Evolutionary conservation across 2,797 vertebrate species (phyloP).

Genomic region (Tenualosa ilisha): DNA sequence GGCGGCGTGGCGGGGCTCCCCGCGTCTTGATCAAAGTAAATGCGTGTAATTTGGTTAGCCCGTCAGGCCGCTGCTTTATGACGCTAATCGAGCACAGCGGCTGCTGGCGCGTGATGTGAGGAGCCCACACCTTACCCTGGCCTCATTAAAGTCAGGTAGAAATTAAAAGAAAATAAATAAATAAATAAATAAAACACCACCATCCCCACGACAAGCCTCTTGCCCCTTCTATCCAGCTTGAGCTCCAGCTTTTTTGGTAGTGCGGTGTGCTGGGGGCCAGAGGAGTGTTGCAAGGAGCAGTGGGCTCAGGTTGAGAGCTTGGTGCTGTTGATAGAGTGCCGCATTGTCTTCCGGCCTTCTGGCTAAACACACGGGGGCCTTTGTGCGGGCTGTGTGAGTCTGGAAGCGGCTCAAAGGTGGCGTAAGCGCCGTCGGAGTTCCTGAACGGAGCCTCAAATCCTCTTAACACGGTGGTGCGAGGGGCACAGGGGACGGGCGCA

Average conservation of each 20-base stretch:
- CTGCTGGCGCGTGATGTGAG: slow-evolving; percentile 68
- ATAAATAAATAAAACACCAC: slow-evolving; percentile 35
- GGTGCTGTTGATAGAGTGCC: background rate
- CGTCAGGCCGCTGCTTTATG: slow-evolving; percentile 74
- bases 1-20: slow-evolving; percentile 80
- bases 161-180: slow-evolving; percentile 34
- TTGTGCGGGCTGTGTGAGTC: background rate
- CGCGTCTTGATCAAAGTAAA: slow-evolving; percentile 96
- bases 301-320: background rate
- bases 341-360: background rate
- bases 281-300: background rate
- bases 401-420: slow-evolving; percentile 14
- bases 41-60: slow-evolving; percentile 93
- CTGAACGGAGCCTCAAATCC: slow-evolving; percentile 58
- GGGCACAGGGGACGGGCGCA: slow-evolving; percentile 28
- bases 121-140: slow-evolving; percentile 70
- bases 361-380: background rate
- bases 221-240: background rate
- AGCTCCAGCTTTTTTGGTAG: background rate
- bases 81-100: slow-evolving; percentile 77
- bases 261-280: background rate
- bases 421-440: slow-evolving; percentile 17
- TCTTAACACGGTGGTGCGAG: slow-evolving; percentile 56
- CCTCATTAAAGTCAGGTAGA: slow-evolving; percentile 77
- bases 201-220: background rate